Evolutionary conservation across 2,888 invertebrate species (phyloP).

Genomic region (Scrobipalpa atriplicella): DNA sequence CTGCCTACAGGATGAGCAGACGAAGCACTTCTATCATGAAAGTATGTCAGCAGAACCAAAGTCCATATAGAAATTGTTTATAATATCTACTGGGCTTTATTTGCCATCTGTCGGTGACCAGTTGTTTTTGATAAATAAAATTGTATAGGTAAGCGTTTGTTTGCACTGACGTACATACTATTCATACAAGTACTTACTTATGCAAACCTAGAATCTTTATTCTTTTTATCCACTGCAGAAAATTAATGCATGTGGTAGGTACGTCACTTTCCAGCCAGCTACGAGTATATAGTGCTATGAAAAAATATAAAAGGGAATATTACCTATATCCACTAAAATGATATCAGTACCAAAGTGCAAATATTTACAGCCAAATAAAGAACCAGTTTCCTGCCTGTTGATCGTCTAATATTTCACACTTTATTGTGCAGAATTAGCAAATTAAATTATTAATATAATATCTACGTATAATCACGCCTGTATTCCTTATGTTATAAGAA

Average conservation of each 20-base stretch:
- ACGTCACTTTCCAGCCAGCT: too few relatives aligned
- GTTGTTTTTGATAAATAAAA: not conserved
- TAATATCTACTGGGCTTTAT: not conserved
- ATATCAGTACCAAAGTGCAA: not conserved
- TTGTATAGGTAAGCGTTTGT: not conserved
- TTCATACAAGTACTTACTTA: not conserved
- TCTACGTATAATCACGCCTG: too few relatives aligned
- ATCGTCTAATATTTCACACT: constrained; percentile 18
- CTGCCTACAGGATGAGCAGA: constrained; percentile 9
- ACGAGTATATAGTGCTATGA: not conserved
- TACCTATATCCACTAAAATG: not conserved
- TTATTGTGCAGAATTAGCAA: too few relatives aligned
- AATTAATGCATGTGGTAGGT: too few relatives aligned
- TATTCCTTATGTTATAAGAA: too few relatives aligned
- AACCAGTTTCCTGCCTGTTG: constrained; percentile 15
- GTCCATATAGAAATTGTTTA: constrained; percentile 5
- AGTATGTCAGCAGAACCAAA: constrained; percentile 17
- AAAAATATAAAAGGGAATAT: not conserved
- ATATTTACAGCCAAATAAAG: constrained; percentile 6
- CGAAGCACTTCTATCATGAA: not conserved
- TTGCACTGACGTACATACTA: not conserved
- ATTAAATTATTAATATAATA: too few relatives aligned
- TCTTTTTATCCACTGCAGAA: too few relatives aligned
- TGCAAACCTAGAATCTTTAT: too few relatives aligned
- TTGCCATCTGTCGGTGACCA: not conserved